phyloP scores from a whole-genome alignment of 2,113 vertebrate genomes.

The Stegastes partitus region DNA sequence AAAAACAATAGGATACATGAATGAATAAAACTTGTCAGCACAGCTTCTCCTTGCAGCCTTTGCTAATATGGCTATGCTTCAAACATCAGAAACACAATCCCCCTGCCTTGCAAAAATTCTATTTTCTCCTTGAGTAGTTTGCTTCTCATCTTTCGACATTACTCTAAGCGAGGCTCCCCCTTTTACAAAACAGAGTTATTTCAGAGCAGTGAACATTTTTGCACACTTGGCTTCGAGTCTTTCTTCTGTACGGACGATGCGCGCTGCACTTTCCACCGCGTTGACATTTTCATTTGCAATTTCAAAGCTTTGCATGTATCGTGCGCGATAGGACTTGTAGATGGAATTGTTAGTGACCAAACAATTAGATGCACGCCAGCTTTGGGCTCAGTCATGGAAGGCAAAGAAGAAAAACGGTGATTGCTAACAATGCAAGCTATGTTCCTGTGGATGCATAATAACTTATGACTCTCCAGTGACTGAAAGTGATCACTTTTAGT shows the following conservation, averaged over 20 bases:
- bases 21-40: conserved; percentile 32
- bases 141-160: conserved; percentile 46
- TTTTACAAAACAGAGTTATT: conserved; percentile 44
- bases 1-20: conserved; percentile 15
- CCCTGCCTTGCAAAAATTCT: conserved; percentile 32
- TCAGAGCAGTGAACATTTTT: conserved; percentile 41
- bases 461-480: background rate
- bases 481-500: background rate
- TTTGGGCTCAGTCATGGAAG: conserved; percentile 1
- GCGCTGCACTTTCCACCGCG: background rate
- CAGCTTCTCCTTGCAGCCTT: conserved; percentile 1
- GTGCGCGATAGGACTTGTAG: background rate
- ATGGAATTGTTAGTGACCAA: background rate
- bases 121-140: conserved; percentile 61
- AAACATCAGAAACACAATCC: conserved; percentile 29
- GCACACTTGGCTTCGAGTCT: background rate
- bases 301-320: conserved; percentile 10
- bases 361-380: background rate
- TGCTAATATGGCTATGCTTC: conserved; percentile 22
- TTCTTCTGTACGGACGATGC: background rate
- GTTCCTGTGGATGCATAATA: background rate
- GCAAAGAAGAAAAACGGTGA: background rate
- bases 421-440: background rate
- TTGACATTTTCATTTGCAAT: conserved; percentile 32
- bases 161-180: conserved; percentile 28